Percentiles rank a stretch among this genome's conserved stretches.
Evolutionary conservation across 2,888 invertebrate species (phyloP).

Genomic region (Tetragonisca angustula): DNA sequence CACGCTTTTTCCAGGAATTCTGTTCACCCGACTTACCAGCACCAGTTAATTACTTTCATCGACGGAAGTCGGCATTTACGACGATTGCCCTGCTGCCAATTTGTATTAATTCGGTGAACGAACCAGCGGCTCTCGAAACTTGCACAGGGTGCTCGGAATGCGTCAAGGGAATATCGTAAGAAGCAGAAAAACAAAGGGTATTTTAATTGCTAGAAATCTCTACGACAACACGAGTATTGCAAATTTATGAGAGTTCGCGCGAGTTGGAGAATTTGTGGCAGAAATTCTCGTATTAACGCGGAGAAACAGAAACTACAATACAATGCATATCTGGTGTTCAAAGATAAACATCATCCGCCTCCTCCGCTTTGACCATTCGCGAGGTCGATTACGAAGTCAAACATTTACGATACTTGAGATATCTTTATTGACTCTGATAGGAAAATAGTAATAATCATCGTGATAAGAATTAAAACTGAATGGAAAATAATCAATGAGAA

Average conservation of each 20-base stretch:
- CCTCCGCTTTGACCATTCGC: not conserved
- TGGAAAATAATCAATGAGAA: conserved; percentile 5
- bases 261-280: not conserved
- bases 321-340: not conserved
- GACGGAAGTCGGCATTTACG: conserved; percentile 68
- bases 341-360: not conserved
- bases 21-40: conserved; percentile 32
- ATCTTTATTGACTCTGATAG: not conserved
- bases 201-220: not conserved
- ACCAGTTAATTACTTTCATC: conserved; percentile 68
- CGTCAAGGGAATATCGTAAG: not conserved
- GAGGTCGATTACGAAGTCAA: not conserved
- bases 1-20: conserved; percentile 60
- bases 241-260: not conserved
- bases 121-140: conserved; percentile 8
- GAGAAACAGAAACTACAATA: not conserved
- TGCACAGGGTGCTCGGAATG: conserved; percentile 6
- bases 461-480: not conserved
- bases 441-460: not conserved
- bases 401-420: not conserved
- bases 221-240: not conserved
- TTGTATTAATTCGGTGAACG: conserved; percentile 60
- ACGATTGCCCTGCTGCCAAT: conserved; percentile 62
- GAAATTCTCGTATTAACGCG: not conserved
- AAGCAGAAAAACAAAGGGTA: not conserved